These are phyloP conservation scores for Spondyliosoma cantharus DNA, from an alignment of 2,797 vertebrate species.

Conservation along the genomic window DNA sequence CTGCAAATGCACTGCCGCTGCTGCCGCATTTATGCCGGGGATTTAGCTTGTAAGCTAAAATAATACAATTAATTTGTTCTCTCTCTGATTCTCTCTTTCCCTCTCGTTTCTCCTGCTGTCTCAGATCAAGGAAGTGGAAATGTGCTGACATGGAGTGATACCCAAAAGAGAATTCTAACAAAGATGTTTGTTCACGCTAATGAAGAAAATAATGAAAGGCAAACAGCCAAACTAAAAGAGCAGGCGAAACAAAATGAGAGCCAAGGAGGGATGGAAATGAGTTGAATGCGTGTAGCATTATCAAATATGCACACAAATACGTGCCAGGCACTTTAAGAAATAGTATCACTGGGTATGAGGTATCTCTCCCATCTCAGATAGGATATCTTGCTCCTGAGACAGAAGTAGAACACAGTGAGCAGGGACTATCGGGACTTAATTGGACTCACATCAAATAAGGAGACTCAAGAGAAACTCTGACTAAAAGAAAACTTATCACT, in stretches of 20 bases:
- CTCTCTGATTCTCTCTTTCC: conserved; percentile 57
- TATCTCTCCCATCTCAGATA: conserved; percentile 56
- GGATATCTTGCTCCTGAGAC: conserved; percentile 44
- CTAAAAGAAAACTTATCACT: conserved; percentile 31
- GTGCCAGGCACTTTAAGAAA: conserved; percentile 56
- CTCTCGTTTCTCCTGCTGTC: conserved; percentile 67
- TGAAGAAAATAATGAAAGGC: conserved; percentile 87
- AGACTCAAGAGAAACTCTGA: conserved; percentile 43
- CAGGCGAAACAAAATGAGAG: conserved; percentile 62
- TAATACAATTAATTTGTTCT: conserved; percentile 84
- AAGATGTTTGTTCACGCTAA: conserved; percentile 84
- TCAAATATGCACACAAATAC: conserved; percentile 61
- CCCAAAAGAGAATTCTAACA: conserved; percentile 82
- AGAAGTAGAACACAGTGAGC: conserved; percentile 42
- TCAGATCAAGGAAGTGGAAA: conserved; percentile 80
- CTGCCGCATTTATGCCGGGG: conserved; percentile 70
- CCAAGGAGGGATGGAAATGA: conserved; percentile 64
- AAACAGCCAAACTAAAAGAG: conserved; percentile 79
- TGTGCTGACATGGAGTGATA: conserved; percentile 80
- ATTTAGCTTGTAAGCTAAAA: conserved; percentile 81
- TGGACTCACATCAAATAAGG: conserved; percentile 56
- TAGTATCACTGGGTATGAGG: conserved; percentile 42
- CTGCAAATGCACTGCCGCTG: conserved; percentile 19
- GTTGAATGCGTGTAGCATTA: conserved; percentile 51
- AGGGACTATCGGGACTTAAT: conserved; percentile 49